Evolutionary conservation across 2,797 vertebrate species (phyloP).

Genomic region (Poeciliopsis paucimaculata): DNA sequence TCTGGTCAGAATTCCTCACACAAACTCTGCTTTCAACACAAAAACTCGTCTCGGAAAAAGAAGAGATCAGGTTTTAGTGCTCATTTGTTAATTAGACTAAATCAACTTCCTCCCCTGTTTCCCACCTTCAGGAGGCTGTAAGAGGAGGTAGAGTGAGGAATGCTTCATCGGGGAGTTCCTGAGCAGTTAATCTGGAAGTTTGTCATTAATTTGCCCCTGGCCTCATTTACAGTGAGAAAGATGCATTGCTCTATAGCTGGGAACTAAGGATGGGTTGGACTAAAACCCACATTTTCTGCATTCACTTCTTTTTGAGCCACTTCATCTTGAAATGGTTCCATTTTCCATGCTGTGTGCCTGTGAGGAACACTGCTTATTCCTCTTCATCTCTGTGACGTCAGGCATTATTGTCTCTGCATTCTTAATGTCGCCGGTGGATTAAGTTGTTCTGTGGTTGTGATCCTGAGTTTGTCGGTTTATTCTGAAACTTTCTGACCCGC

Average conservation of each 20-base stretch:
- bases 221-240: conserved; percentile 52
- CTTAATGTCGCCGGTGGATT: not conserved
- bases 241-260: conserved; percentile 41
- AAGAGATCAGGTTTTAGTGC: conserved; percentile 53
- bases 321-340: not conserved
- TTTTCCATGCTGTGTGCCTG: not conserved
- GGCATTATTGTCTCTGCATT: not conserved
- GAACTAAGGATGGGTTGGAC: conserved; percentile 26
- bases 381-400: not conserved
- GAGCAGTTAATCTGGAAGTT: conserved; percentile 71
- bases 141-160: conserved; percentile 32
- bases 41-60: conserved; percentile 44
- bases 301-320: not conserved
- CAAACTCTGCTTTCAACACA: conserved; percentile 41
- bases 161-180: conserved; percentile 55
- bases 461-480: not conserved
- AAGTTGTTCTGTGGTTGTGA: not conserved
- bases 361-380: not conserved
- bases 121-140: conserved; percentile 10
- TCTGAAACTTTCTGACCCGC: not conserved
- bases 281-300: not conserved
- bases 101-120: conserved; percentile 27
- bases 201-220: conserved; percentile 67
- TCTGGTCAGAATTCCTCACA: conserved; percentile 48
- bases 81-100: conserved; percentile 59